These are phyloP conservation scores for Rattus norvegicus DNA, from an alignment of 2,113 vertebrate genomes.

Conservation along the genomic window GRCr8 NC_086028.1:32521501-32522000, in stretches of 20 bases:
- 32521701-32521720: not conserved
- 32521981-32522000: not conserved
- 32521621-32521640: conserved; percentile 25
- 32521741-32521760: not conserved
- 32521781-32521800: not conserved
- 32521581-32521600: conserved; percentile 61
- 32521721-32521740: not conserved
- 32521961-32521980: not conserved
- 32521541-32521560: not conserved
- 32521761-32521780: not conserved
- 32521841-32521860: conserved; percentile 52
- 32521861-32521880: conserved; percentile 44
- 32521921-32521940: not conserved
- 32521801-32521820: conserved; percentile 29
- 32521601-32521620: conserved; percentile 47
- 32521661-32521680: not conserved
- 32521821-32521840: not conserved
- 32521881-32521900: not conserved
- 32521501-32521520: conserved; percentile 17
- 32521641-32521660: conserved; percentile 46
- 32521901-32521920: not conserved
- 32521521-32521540: not conserved
- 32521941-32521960: not conserved
- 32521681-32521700: not conserved
- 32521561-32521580: not conserved